Conservation (phyloP, 2,113 vertebrate species). For the Ellobius talpinus region DNA sequence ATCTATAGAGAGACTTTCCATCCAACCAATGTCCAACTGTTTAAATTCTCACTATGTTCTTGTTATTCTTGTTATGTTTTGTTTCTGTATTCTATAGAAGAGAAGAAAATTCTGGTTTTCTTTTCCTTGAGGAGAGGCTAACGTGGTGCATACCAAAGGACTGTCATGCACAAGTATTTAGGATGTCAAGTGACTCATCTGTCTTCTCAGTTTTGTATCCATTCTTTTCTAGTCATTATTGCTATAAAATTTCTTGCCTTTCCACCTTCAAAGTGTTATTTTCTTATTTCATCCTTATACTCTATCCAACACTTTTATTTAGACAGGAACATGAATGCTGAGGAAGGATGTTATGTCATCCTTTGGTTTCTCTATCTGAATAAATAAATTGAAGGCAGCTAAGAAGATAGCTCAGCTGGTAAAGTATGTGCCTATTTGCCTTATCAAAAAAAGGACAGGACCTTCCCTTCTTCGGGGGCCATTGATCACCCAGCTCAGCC, state of each 20-base stretch:
- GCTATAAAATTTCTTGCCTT: not conserved
- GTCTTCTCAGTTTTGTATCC: not conserved
- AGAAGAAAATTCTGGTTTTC: not conserved
- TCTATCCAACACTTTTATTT: not conserved
- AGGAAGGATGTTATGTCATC: not conserved
- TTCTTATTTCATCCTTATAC: not conserved
- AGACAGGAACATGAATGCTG: accelerated
- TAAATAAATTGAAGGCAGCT: not conserved
- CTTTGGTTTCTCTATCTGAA: not conserved
- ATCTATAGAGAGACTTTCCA: not conserved
- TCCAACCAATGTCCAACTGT: not conserved
- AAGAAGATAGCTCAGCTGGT: not conserved
- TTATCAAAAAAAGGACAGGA: too few species aligned
- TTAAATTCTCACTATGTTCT: not conserved
- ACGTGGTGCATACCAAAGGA: accelerated
- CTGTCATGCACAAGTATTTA: not conserved
- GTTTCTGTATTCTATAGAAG: not conserved
- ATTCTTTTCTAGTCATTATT: not conserved
- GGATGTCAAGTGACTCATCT: not conserved
- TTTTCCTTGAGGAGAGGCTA: not conserved
- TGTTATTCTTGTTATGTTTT: not conserved
- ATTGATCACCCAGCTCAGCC: too few species aligned
- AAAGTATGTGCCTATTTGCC: too few species aligned
- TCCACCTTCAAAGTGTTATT: not conserved
- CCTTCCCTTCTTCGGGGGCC: too few species aligned